Conservation (phyloP, 1,140 invertebrate genomes). For the Caerostris extrusa region DNA sequence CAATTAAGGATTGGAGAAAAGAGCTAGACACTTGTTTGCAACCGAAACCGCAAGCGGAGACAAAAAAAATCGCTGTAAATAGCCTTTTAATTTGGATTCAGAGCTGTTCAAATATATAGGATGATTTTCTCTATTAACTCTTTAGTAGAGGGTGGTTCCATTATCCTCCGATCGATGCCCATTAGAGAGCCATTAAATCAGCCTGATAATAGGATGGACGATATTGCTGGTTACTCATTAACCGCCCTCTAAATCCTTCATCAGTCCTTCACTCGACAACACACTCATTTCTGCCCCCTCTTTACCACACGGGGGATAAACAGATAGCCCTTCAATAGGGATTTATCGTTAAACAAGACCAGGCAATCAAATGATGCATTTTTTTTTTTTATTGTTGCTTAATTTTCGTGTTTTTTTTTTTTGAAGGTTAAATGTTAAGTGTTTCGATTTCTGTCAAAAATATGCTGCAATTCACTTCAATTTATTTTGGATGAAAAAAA, state of each 20-base stretch:
- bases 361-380: constrained; percentile 1
- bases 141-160: constrained; percentile 53
- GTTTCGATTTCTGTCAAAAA: no score
- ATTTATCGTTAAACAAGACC: constrained; percentile 27
- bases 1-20: background rate
- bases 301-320: constrained; percentile 4
- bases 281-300: constrained; percentile 21
- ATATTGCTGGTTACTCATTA: constrained; percentile 71
- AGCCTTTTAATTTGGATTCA: constrained; percentile 52
- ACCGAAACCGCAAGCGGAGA: background rate
- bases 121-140: constrained; percentile 65
- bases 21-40: background rate
- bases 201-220: constrained; percentile 66
- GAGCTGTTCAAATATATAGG: constrained; percentile 41
- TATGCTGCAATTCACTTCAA: no score
- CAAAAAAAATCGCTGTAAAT: constrained; percentile 31
- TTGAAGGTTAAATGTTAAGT: no score
- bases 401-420: no score
- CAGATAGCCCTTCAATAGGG: constrained; percentile 21
- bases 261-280: constrained; percentile 38
- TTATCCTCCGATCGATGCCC: constrained; percentile 61
- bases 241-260: constrained; percentile 61
- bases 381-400: no score
- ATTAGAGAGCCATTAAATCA: constrained; percentile 69
- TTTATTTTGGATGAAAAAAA: no score